phyloP scores from a whole-genome alignment of 2,797 vertebrate genomes.

The Echeneis naucrates region DNA sequence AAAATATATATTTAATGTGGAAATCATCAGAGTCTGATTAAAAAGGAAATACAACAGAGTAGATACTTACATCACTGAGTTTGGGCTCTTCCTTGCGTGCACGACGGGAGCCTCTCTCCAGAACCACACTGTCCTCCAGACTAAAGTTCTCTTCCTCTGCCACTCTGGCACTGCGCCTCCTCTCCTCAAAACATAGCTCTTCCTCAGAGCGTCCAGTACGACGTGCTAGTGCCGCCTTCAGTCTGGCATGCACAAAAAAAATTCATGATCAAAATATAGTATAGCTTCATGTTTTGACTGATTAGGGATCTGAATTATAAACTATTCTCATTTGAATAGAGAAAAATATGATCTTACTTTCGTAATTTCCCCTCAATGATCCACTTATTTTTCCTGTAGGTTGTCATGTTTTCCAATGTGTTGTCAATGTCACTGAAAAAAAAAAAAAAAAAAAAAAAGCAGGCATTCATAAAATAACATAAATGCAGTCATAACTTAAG shows the following conservation, averaged over 20 bases:
- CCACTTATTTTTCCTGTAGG: constrained; percentile 96
- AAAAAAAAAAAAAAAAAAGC: neutral
- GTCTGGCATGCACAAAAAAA: constrained; percentile 71
- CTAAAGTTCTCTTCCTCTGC: constrained; percentile 88
- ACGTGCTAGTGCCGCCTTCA: constrained; percentile 91
- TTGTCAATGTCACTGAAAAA: constrained; percentile 94
- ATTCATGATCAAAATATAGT: neutral
- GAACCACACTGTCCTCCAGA: constrained; percentile 80
- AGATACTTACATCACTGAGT: constrained; percentile 79
- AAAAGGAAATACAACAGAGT: neutral
- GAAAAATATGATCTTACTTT: constrained; percentile 83
- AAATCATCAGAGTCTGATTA: neutral
- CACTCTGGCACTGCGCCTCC: constrained; percentile 90
- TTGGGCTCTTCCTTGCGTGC: constrained; percentile 88
- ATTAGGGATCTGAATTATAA: neutral
- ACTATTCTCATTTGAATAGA: neutral
- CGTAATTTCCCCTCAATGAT: constrained; percentile 95
- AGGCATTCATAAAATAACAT: neutral
- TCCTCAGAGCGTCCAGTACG: constrained; percentile 90
- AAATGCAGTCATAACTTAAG: neutral
- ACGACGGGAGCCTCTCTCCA: constrained; percentile 77
- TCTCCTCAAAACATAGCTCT: constrained; percentile 89
- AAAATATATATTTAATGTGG: neutral
- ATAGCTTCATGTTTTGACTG: neutral
- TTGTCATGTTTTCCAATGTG: constrained; percentile 93